These are phyloP conservation scores for Kryptolebias marmoratus DNA, from an alignment of 2,113 vertebrate species.

Conservation along the genomic window DNA sequence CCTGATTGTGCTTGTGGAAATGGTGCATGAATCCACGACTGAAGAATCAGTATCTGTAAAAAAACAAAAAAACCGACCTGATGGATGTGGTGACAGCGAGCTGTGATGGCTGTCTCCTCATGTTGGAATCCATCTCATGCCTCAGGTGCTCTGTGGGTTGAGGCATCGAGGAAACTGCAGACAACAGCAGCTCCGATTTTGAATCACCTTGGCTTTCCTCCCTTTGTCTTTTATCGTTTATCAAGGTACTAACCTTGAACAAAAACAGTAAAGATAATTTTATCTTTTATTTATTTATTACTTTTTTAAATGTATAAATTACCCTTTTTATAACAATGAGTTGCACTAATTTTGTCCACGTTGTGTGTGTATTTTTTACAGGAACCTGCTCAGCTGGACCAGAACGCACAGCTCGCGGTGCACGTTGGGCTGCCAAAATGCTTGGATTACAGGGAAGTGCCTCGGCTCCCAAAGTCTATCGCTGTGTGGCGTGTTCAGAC, in stretches of 20 bases:
- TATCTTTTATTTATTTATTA: neutral
- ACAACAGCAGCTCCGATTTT: slow-evolving; percentile 8
- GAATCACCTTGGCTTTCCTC: neutral
- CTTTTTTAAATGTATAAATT: neutral
- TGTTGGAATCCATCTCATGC: slow-evolving; percentile 18
- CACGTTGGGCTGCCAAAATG: slow-evolving; percentile 61
- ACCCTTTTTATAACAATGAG: neutral
- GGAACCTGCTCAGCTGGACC: slow-evolving; percentile 32
- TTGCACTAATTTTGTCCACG: slow-evolving; percentile 20
- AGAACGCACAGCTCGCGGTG: slow-evolving; percentile 14
- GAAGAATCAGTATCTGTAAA: slow-evolving; percentile 14
- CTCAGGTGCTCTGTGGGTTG: slow-evolving; percentile 5
- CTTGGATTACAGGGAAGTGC: slow-evolving; percentile 78
- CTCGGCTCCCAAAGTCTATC: slow-evolving; percentile 74
- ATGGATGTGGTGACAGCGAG: slow-evolving; percentile 4
- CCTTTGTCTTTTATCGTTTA: too few species aligned
- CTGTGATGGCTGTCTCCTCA: neutral
- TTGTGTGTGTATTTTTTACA: slow-evolving; percentile 51
- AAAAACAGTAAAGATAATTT: too few species aligned
- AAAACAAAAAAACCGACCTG: neutral
- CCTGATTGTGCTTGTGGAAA: slow-evolving; percentile 1
- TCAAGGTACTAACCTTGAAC: too few species aligned
- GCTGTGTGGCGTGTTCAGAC: slow-evolving; percentile 80
- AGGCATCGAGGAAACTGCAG: neutral
- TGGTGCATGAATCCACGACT: neutral